Base-by-base conservation (phyloP, 2,888 invertebrate genomes). In the Achlya flavicornis region DNA sequence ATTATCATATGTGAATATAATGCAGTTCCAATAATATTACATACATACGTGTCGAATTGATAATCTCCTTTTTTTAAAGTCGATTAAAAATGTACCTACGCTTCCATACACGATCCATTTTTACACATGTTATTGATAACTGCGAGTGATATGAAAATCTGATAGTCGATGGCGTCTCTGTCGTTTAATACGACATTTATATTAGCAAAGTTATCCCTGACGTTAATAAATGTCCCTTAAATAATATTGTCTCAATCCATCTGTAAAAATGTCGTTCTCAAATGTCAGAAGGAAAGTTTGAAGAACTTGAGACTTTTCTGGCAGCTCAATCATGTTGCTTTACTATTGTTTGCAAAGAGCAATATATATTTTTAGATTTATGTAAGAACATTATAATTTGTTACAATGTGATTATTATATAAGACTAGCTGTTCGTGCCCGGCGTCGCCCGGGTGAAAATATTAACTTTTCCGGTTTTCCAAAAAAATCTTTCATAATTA, bases 331-430 rank as follows among this genome's bases (percentile, higher is more conserved):
- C 74, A 69, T 69, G 66, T 69, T 73, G 74, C 63, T 64, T 90
- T 91, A 90, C 85, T 86, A 85, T 81, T 82, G 89, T 84, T 91
- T 91, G 84, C 89, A 77, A 69, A 75, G 65, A 77, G 75, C 67
- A 69, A 74, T 73, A 70, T 79, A 79, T 81, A 83, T 85, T 82
- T 81, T 69, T 64, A 65, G 72, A 70, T 53, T 61, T 41, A 19
- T 41, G 41, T 19, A 58, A 58, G 33, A 58, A 35, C 14, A 46
- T 46, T 35, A 6, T 46, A 6, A 16, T 59, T 16, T 38, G 41
- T 41, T 10, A n/a, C 46, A 46, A 14, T n/a, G n/a, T 43, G 12
- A 46, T 46, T n/a, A n/a, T 46, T 6, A n/a, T 5, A 43, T 43
- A 43, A 43, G 3, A 43, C 26, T 43, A 43, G 8, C 8, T 10